A percentile compares a stretch with the other conserved stretches of the same genome.
Conservation (phyloP, 2,797 vertebrate species). For the Podarcis lilfordi region DNA sequence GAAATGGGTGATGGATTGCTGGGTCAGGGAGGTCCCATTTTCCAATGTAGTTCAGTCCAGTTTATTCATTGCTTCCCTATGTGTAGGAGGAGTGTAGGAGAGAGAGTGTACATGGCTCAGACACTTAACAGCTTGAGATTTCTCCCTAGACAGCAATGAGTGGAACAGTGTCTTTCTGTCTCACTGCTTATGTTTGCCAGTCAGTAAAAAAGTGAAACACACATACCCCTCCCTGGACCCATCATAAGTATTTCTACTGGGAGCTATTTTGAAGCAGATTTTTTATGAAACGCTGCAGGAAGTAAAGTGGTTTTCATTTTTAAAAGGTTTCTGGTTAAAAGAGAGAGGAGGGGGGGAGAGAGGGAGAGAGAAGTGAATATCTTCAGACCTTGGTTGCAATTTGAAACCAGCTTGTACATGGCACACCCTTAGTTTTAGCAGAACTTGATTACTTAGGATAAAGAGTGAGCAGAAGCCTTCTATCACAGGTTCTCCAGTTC, state of each 20-base stretch:
- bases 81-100: not conserved
- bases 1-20: not conserved
- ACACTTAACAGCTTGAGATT: not conserved
- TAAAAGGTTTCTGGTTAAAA: not conserved
- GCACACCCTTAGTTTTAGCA: not conserved
- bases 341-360: not conserved
- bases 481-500: not conserved
- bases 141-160: conserved; percentile 3
- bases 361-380: not conserved
- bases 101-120: not conserved
- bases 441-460: not conserved
- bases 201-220: not conserved
- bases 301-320: not conserved
- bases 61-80: not conserved
- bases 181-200: conserved; percentile 17
- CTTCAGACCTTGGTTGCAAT: not conserved
- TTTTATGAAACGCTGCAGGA: not conserved
- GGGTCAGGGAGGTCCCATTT: not conserved
- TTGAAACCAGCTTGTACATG: not conserved
- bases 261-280: not conserved
- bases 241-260: not conserved
- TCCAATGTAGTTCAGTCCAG: not conserved
- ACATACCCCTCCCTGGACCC: too few species aligned
- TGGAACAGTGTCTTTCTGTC: conserved; percentile 1
- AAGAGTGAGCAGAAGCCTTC: not conserved